Evolutionary conservation across 2,888 invertebrate species (phyloP).

Genomic region (Apocheima hispidaria): DNA sequence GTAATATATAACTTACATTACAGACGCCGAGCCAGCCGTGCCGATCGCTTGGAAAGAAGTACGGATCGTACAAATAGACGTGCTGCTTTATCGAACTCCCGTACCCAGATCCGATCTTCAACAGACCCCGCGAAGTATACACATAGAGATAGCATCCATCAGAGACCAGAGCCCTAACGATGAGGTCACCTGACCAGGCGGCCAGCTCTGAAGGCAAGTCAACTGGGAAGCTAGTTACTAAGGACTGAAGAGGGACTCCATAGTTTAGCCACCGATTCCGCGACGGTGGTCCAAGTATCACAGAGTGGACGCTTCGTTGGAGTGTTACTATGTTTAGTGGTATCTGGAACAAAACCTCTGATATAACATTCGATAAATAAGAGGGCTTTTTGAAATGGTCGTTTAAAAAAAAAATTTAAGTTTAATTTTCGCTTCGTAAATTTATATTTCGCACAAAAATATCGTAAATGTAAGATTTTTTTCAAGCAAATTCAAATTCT

Average conservation of each 20-base stretch:
- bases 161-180: conserved; percentile 90
- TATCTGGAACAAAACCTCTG: conserved; percentile 82
- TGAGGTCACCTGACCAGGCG: conserved; percentile 67
- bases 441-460: no score
- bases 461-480: no score
- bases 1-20: conserved; percentile 86
- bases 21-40: conserved; percentile 95
- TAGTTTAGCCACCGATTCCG: conserved; percentile 96
- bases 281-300: conserved; percentile 93
- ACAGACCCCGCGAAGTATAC: conserved; percentile 92
- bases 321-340: conserved; percentile 94
- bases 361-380: not conserved
- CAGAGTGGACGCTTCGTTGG: conserved; percentile 95
- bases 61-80: conserved; percentile 92
- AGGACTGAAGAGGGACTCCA: conserved; percentile 93
- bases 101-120: conserved; percentile 98
- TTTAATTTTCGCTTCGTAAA: no score
- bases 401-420: no score
- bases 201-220: conserved; percentile 69
- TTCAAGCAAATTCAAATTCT: no score
- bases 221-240: conserved; percentile 89
- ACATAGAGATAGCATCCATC: conserved; percentile 97
- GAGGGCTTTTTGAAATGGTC: not conserved
- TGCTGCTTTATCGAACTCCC: conserved; percentile 97
- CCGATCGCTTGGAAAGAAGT: conserved; percentile 92